Percentiles rank a stretch among this genome's conserved stretches.
These are phyloP conservation scores for Apotomis betuletana DNA, from an alignment of 2,888 invertebrate genomes.

Conservation along the genomic window DNA sequence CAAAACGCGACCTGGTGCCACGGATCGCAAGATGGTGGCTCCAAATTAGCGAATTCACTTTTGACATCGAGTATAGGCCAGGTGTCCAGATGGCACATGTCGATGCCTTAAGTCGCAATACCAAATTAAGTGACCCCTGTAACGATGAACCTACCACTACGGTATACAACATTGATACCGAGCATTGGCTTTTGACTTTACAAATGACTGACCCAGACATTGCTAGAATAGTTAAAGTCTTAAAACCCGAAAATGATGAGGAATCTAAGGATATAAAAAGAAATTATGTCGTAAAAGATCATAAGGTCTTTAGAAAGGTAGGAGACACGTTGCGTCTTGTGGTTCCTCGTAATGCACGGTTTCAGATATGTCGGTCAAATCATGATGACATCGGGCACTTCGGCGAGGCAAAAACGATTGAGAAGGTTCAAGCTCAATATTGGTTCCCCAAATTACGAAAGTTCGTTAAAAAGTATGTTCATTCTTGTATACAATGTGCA, in stretches of 20 bases:
- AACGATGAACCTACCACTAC: background rate
- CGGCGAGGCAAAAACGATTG: too few relatives aligned
- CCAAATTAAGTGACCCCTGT: background rate
- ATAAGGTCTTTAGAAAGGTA: background rate
- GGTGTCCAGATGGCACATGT: too few relatives aligned
- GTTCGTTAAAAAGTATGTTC: too few relatives aligned
- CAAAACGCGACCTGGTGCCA: background rate
- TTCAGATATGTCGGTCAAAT: background rate
- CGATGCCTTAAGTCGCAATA: conserved; percentile 1
- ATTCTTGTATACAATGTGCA: too few relatives aligned
- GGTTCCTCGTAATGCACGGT: background rate
- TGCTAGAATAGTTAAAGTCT: background rate
- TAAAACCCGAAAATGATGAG: background rate
- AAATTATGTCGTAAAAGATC: background rate
- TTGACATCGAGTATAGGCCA: too few relatives aligned
- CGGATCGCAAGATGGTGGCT: too few relatives aligned
- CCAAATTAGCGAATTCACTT: too few relatives aligned
- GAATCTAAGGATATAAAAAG: conserved; percentile 4
- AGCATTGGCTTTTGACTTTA: conserved; percentile 5
- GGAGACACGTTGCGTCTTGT: background rate
- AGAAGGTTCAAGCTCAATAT: too few relatives aligned
- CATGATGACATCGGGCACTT: background rate
- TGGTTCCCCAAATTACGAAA: too few relatives aligned
- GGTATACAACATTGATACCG: background rate
- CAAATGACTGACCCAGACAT: conserved; percentile 3